Evolutionary conservation across 2,797 vertebrate genomes (phyloP).

Genomic region (Gobio occitaniae): DNA sequence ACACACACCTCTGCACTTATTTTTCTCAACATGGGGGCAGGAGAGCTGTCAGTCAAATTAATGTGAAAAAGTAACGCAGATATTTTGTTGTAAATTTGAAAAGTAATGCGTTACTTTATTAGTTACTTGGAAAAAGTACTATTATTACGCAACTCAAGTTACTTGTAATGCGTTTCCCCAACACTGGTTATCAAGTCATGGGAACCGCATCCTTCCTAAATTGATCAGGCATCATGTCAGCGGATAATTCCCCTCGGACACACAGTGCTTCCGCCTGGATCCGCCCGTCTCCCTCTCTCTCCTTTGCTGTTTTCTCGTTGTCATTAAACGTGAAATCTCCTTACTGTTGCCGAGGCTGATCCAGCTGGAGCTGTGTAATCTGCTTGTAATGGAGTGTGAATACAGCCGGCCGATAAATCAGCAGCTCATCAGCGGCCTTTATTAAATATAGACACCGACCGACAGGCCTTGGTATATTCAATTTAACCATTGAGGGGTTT

Average conservation of each 20-base stretch:
- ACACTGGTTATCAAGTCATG: not conserved
- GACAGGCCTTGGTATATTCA: conserved; percentile 87
- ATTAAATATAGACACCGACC: conserved; percentile 88
- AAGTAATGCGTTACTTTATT: too few relatives aligned
- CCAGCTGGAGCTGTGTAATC: conserved; percentile 83
- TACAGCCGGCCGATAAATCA: conserved; percentile 84
- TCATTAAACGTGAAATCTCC: conserved; percentile 86
- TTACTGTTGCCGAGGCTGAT: conserved; percentile 81
- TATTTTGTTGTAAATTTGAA: too few relatives aligned
- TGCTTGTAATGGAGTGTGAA: conserved; percentile 87
- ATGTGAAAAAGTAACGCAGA: too few relatives aligned
- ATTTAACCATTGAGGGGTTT: conserved; percentile 84
- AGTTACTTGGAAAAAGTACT: too few relatives aligned
- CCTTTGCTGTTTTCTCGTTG: conserved; percentile 80
- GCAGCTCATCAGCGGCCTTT: conserved; percentile 84
- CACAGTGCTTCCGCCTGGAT: conserved; percentile 2
- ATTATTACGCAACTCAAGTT: too few relatives aligned
- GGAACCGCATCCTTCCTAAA: not conserved
- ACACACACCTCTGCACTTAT: too few relatives aligned
- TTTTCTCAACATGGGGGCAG: too few relatives aligned
- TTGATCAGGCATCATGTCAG: conserved; percentile 1
- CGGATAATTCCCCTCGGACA: conserved; percentile 44
- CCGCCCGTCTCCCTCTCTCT: conserved; percentile 47
- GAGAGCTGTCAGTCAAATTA: too few relatives aligned
- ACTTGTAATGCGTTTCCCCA: too few relatives aligned